Evolutionary conservation across 2,113 vertebrate species (phyloP).

Genomic region (Notiomystis cincta): DNA sequence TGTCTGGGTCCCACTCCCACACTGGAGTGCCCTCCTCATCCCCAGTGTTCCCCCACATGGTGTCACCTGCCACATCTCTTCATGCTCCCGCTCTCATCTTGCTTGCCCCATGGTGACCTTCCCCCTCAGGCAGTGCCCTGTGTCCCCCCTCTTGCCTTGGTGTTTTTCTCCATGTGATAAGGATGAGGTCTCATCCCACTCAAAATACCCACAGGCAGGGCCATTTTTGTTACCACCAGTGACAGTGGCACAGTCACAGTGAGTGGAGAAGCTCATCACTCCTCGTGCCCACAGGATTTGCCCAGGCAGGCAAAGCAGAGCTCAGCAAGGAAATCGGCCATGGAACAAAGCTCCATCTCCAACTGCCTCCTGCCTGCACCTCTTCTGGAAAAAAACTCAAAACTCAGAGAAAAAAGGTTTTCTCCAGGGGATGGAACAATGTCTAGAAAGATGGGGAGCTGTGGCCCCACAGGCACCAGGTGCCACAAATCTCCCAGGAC

Average conservation of each 20-base stretch:
- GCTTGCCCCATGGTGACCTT: background rate
- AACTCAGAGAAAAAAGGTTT: background rate
- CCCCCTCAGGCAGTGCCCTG: background rate
- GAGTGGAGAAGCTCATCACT: background rate
- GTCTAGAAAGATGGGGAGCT: background rate
- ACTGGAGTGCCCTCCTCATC: background rate
- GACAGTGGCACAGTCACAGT: fast-evolving
- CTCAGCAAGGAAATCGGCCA: background rate
- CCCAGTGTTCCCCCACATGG: fast-evolving
- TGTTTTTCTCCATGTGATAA: background rate
- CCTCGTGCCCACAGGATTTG: background rate
- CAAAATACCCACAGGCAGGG: background rate
- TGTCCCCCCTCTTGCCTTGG: background rate
- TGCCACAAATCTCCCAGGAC: background rate
- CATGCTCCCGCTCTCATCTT: background rate
- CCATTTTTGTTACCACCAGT: background rate
- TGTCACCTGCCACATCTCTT: background rate
- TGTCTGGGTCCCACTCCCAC: background rate
- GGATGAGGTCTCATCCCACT: background rate
- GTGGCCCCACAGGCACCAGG: background rate
- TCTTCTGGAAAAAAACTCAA: background rate
- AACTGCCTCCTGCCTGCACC: fast-evolving
- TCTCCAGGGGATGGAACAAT: background rate
- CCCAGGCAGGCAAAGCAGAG: background rate
- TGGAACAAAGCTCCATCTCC: background rate